phyloP scores from a whole-genome alignment of 2,113 vertebrate species.

The Sminthopsis crassicaudata region DNA sequence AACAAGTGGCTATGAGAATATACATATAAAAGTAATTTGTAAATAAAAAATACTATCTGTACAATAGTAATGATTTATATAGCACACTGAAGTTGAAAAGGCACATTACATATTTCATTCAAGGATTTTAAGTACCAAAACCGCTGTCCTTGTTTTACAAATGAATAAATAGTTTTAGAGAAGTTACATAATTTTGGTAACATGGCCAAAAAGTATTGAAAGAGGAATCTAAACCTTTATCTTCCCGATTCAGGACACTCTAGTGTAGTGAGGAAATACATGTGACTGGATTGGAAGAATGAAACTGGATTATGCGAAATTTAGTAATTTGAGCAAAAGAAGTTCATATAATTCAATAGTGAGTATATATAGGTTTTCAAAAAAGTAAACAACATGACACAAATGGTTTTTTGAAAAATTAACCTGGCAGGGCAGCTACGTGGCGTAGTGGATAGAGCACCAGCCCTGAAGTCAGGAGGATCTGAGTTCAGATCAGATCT shows the following conservation, averaged over 20 bases:
- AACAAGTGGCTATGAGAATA: neutral
- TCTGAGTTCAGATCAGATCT: too few species aligned
- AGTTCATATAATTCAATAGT: neutral
- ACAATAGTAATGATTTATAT: neutral
- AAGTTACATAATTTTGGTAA: neutral
- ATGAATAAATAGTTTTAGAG: neutral
- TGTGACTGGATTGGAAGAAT: neutral
- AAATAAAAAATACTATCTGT: neutral
- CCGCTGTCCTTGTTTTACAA: neutral
- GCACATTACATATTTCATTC: neutral
- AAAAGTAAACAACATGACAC: neutral
- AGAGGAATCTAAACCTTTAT: neutral
- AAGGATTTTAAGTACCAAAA: neutral
- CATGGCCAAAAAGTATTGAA: neutral
- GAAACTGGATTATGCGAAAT: neutral
- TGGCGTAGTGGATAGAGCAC: too few species aligned
- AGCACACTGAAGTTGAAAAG: neutral
- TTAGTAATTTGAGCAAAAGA: neutral
- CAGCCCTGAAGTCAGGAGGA: too few species aligned
- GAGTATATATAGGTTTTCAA: neutral
- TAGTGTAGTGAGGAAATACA: neutral
- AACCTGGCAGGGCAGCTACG: neutral
- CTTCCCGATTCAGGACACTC: neutral
- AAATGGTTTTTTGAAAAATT: neutral
- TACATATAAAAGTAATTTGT: neutral